A percentile compares a stretch with the other conserved stretches of the same genome.
Conservation (phyloP, 2,888 invertebrate genomes). For the Polydrusus pterygomalis region DNA sequence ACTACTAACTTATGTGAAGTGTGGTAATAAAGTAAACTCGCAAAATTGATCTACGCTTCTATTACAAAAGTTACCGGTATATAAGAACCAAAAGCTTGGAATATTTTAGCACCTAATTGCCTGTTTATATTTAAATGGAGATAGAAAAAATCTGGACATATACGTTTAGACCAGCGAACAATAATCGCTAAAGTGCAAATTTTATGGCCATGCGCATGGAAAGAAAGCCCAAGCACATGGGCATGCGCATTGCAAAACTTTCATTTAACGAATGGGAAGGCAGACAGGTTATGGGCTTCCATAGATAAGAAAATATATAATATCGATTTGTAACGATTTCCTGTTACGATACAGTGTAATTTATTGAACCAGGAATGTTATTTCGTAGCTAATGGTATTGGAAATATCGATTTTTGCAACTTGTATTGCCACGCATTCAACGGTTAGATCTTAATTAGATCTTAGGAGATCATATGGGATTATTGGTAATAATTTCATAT, state of each 20-base stretch:
- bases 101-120: constrained; percentile 9
- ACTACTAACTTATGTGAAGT: constrained; percentile 39
- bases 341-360: constrained; percentile 53
- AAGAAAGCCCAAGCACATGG: no score
- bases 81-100: neutral
- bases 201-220: no score
- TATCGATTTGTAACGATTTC: constrained; percentile 51
- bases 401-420: constrained; percentile 53
- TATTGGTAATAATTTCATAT: constrained; percentile 32
- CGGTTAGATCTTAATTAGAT: constrained; percentile 53
- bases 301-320: constrained; percentile 47
- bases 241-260: no score
- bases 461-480: constrained; percentile 42
- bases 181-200: no score
- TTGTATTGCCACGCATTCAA: constrained; percentile 47
- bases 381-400: constrained; percentile 50
- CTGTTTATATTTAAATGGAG: no score
- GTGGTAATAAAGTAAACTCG: constrained; percentile 39
- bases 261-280: no score
- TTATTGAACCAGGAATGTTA: constrained; percentile 50
- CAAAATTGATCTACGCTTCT: constrained; percentile 38
- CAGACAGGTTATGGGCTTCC: constrained; percentile 18
- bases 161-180: no score
- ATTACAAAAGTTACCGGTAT: constrained; percentile 31
- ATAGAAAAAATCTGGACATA: no score